Conservation (phyloP, 2,113 vertebrate species). For the Platanista minor region DNA sequence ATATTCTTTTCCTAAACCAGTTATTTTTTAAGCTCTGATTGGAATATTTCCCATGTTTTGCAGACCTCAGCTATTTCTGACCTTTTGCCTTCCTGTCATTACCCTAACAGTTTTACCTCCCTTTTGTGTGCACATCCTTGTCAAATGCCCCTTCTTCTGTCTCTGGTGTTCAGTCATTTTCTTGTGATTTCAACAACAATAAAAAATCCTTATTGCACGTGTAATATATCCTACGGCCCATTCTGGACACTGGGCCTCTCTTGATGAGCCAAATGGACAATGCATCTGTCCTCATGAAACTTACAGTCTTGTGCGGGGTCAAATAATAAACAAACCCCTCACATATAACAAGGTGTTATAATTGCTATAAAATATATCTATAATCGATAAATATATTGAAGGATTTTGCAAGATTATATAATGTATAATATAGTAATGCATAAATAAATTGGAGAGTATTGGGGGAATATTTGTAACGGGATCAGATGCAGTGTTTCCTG, state of each 20-base stretch:
- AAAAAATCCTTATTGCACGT: background rate
- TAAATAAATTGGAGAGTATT: background rate
- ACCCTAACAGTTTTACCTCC: background rate
- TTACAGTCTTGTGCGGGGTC: background rate
- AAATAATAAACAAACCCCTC: background rate
- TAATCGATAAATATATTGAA: background rate
- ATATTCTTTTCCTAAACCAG: background rate
- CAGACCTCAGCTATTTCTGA: background rate
- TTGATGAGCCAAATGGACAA: background rate
- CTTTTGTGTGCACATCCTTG: background rate
- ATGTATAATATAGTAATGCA: background rate
- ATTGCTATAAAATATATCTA: background rate
- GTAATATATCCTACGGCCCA: background rate
- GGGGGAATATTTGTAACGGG: background rate
- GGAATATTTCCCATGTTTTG: background rate
- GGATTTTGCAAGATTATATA: background rate
- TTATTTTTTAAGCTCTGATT: background rate
- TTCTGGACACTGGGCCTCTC: background rate
- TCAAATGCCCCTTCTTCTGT: background rate
- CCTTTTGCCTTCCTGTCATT: background rate
- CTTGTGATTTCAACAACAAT: background rate
- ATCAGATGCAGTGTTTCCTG: background rate
- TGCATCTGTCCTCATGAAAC: background rate
- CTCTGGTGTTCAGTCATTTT: background rate
- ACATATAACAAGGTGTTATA: background rate